Percentiles rank a stretch among this genome's conserved stretches.
Evolutionary conservation across 2,113 vertebrate species (phyloP).

Genomic region (Aspiorhynchus laticeps): DNA sequence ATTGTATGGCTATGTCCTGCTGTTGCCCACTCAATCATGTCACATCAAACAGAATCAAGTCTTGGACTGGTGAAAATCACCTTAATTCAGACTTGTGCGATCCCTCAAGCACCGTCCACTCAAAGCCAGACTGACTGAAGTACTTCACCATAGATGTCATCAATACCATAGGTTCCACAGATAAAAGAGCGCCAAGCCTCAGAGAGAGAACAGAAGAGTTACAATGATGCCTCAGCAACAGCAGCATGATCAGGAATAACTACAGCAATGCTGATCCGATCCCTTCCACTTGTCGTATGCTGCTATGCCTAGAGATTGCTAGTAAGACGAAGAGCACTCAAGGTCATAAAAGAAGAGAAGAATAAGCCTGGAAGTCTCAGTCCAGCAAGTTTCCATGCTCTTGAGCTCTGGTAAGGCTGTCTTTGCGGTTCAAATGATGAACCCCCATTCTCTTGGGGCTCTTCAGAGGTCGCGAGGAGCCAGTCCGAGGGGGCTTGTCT

Average conservation of each 20-base stretch:
- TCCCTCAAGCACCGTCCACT: conserved; percentile 16
- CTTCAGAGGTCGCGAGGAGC: conserved; percentile 79
- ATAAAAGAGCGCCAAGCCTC: conserved; percentile 27
- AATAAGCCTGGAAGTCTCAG: conserved; percentile 67
- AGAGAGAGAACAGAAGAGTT: conserved; percentile 35
- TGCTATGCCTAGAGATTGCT: conserved; percentile 42
- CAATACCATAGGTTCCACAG: conserved; percentile 16
- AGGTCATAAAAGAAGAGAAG: conserved; percentile 20
- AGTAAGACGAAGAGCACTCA: conserved; percentile 54
- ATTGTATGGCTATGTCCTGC: conserved; percentile 59
- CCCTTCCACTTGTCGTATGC: conserved; percentile 11
- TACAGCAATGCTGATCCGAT: conserved; percentile 6
- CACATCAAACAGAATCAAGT: conserved; percentile 10
- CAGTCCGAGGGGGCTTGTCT: conserved; percentile 63
- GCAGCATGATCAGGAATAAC: conserved; percentile 33
- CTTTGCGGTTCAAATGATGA: conserved; percentile 94
- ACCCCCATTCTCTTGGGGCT: conserved; percentile 97
- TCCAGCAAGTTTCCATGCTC: conserved; percentile 94
- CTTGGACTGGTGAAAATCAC: conserved; percentile 9
- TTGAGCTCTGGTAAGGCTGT: conserved; percentile 94
- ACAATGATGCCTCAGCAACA: conserved; percentile 34
- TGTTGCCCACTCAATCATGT: conserved; percentile 29
- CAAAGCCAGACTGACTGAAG: conserved; percentile 1
- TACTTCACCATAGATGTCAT: not conserved
- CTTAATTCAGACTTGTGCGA: conserved; percentile 24